These are phyloP conservation scores for Lordiphosa fenestrarum DNA, from an alignment of 2,888 invertebrate species.

Conservation along the genomic window DNA sequence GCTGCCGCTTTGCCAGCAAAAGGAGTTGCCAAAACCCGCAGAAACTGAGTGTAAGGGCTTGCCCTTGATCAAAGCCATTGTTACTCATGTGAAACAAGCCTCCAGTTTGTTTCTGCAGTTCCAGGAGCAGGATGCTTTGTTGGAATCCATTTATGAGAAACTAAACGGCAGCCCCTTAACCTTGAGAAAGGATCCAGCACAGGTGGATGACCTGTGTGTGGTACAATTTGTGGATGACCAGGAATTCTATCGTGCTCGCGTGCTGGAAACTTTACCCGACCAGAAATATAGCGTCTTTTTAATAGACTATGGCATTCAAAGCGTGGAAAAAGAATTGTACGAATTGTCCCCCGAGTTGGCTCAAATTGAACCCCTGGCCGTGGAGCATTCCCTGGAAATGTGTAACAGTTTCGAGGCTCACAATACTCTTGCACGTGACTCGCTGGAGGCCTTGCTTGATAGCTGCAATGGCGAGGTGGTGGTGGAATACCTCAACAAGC, in stretches of 20 bases:
- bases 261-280: constrained; percentile 84
- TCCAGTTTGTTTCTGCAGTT: constrained; percentile 90
- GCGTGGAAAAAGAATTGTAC: constrained; percentile 82
- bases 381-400: constrained; percentile 83
- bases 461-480: constrained; percentile 70
- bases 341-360: constrained; percentile 83
- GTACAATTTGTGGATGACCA: constrained; percentile 91
- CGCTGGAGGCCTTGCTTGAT: constrained; percentile 68
- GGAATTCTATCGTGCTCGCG: constrained; percentile 93
- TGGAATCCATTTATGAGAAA: constrained; percentile 38
- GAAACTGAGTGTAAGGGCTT: constrained; percentile 27
- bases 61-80: constrained; percentile 81
- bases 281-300: constrained; percentile 86
- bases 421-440: constrained; percentile 60
- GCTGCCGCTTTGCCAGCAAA: constrained; percentile 81
- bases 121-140: constrained; percentile 78
- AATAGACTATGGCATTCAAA: constrained; percentile 86
- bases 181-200: constrained; percentile 28
- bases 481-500: constrained; percentile 64
- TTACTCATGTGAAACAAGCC: constrained; percentile 87
- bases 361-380: constrained; percentile 82
- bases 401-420: constrained; percentile 80
- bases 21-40: background rate
- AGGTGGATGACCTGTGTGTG: constrained; percentile 83
- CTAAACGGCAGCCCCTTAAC: constrained; percentile 73